Evolutionary conservation across 2,888 invertebrate genomes (phyloP).

Genomic region (Cerastis leucographa): DNA sequence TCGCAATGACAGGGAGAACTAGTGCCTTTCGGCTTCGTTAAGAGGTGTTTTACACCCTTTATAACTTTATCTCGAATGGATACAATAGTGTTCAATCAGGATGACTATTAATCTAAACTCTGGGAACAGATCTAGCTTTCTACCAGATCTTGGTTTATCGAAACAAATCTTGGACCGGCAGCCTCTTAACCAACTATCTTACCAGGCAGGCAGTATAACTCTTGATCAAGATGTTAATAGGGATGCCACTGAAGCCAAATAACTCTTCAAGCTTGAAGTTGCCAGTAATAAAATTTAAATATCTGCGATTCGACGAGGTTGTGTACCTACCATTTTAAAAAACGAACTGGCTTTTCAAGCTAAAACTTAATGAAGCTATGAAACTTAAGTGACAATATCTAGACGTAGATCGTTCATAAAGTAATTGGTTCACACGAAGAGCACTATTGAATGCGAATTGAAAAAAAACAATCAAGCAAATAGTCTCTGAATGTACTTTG

Average conservation of each 20-base stretch:
- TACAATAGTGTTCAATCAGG: neutral
- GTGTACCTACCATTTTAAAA: constrained; percentile 46
- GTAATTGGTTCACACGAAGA: constrained; percentile 57
- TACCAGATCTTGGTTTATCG: neutral
- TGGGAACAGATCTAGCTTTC: neutral
- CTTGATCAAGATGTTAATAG: neutral
- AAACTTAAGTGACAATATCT: constrained; percentile 54
- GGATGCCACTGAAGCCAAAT: neutral
- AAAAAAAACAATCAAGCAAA: constrained; percentile 65
- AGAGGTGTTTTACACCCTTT: too few relatives aligned
- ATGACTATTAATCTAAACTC: neutral
- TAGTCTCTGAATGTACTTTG: constrained; percentile 49
- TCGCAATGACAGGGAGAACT: too few relatives aligned
- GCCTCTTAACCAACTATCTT: too few relatives aligned
- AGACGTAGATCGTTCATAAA: constrained; percentile 59
- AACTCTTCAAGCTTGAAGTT: neutral
- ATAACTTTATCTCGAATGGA: neutral
- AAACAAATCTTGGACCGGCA: neutral
- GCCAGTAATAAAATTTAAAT: neutral
- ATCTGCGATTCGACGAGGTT: neutral
- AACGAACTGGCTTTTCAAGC: constrained; percentile 15
- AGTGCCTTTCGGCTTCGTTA: too few relatives aligned
- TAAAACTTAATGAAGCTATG: constrained; percentile 55
- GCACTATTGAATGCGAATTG: constrained; percentile 61
- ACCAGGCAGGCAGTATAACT: neutral